These are phyloP conservation scores for Montipora sp. DNA, from an alignment of 64 coral and sea anemone genomes.

Conservation along the genomic window DNA sequence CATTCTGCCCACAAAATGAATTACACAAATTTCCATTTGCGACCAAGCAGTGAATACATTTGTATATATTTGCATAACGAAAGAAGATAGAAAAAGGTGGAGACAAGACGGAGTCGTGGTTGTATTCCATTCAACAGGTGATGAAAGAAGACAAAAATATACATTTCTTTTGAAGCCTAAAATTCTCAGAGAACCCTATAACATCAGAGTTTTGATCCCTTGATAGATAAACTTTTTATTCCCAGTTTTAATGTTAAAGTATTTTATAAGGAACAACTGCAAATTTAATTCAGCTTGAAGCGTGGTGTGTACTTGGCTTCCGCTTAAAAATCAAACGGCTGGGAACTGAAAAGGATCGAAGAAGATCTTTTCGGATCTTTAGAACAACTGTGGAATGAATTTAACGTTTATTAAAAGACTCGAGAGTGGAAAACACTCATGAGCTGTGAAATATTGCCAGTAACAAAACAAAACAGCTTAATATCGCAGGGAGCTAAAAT, in stretches of 20 bases:
- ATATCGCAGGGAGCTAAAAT: background rate
- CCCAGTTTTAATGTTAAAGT: too few species aligned
- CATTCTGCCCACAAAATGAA: background rate
- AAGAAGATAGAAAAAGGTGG: background rate
- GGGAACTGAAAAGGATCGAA: background rate
- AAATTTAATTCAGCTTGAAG: background rate
- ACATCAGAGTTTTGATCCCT: too few species aligned
- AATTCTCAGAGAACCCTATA: background rate
- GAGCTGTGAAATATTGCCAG: too few species aligned
- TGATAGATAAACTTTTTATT: too few species aligned
- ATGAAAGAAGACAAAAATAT: background rate
- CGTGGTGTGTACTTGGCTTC: too few species aligned
- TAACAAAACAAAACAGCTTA: background rate
- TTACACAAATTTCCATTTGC: background rate
- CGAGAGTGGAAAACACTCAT: too few species aligned
- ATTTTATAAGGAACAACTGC: too few species aligned
- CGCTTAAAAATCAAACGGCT: background rate
- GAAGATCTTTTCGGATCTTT: background rate
- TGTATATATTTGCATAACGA: constrained; percentile 29
- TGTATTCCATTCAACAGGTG: constrained; percentile 25
- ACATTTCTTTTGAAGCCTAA: background rate
- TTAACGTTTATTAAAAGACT: background rate
- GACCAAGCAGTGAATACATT: constrained; percentile 16
- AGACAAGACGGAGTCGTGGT: background rate
- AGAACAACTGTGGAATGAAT: background rate